A percentile compares a stretch with the other conserved stretches of the same genome.
These are phyloP conservation scores for Lordiphosa stackelbergi DNA, from an alignment of 1,140 invertebrate genomes.

Conservation along the genomic window DNA sequence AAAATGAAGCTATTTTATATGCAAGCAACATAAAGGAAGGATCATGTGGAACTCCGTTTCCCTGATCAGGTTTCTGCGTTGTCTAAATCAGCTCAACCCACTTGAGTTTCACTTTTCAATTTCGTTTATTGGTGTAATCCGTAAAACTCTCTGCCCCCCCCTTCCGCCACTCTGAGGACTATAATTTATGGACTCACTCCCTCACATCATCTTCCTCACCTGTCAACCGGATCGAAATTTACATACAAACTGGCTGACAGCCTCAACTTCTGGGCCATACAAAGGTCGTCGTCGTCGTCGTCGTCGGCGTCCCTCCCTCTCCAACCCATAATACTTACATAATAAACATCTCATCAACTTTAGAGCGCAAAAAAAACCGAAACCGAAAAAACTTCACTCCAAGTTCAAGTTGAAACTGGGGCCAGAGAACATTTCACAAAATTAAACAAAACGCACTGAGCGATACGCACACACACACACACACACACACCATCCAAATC, in stretches of 20 bases:
- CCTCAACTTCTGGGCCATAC: background rate
- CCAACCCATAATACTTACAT: conserved; percentile 33
- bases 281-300: no score
- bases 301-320: background rate
- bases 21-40: no score
- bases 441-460: conserved; percentile 42
- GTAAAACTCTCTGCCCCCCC: conserved; percentile 1
- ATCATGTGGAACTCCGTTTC: no score
- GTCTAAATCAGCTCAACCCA: background rate
- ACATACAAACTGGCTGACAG: conserved; percentile 45
- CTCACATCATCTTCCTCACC: conserved; percentile 27
- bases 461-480: background rate
- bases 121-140: conserved; percentile 17
- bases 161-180: background rate
- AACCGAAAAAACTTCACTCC: conserved; percentile 24
- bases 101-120: conserved; percentile 16
- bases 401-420: conserved; percentile 18
- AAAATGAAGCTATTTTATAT: no score
- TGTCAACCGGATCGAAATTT: conserved; percentile 48
- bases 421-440: conserved; percentile 46
- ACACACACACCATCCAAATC: conserved; percentile 9
- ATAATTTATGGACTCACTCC: conserved; percentile 43
- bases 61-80: background rate
- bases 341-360: conserved; percentile 67
- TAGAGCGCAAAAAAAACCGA: conserved; percentile 18